These are phyloP conservation scores for Trichoplusia ni DNA, from an alignment of 1,140 invertebrate species.

Conservation along the genomic window DNA sequence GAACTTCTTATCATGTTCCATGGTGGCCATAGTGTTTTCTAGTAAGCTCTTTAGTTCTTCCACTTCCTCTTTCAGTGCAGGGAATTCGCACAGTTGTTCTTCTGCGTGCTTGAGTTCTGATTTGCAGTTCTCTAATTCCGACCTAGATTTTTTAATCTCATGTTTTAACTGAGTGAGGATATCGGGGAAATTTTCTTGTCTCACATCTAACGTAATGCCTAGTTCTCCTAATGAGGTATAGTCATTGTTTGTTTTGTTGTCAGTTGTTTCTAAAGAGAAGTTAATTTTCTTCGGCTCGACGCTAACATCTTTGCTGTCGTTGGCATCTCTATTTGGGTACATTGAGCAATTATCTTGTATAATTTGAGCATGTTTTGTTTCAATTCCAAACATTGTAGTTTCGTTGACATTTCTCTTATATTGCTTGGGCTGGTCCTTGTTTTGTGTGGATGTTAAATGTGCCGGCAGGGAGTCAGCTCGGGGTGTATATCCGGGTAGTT, in stretches of 20 bases:
- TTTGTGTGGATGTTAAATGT: constrained; percentile 70
- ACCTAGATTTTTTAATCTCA: constrained; percentile 79
- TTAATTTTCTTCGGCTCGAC: constrained; percentile 79
- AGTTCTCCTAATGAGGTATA: constrained; percentile 67
- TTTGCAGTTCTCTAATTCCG: constrained; percentile 81
- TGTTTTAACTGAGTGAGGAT: constrained; percentile 81
- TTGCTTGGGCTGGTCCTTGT: constrained; percentile 50
- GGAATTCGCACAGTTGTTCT: constrained; percentile 81
- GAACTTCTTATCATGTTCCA: constrained; percentile 82
- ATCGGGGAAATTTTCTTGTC: constrained; percentile 72
- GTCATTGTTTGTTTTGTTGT: constrained; percentile 65
- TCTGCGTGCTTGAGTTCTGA: constrained; percentile 79
- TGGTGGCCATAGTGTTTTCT: constrained; percentile 80
- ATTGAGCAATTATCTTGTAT: constrained; percentile 77
- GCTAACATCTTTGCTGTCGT: constrained; percentile 62
- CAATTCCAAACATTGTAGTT: constrained; percentile 69
- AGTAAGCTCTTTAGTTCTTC: constrained; percentile 80
- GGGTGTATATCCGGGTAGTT: constrained; percentile 52
- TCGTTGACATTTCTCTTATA: constrained; percentile 79
- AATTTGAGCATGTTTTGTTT: constrained; percentile 57
- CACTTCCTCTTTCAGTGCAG: constrained; percentile 82
- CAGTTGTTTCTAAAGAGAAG: constrained; percentile 67
- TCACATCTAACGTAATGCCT: constrained; percentile 67
- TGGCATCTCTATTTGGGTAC: constrained; percentile 75
- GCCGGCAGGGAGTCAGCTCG: constrained; percentile 66